Conservation (phyloP, 2,797 vertebrate genomes). For the Sus cebifrons region DNA sequence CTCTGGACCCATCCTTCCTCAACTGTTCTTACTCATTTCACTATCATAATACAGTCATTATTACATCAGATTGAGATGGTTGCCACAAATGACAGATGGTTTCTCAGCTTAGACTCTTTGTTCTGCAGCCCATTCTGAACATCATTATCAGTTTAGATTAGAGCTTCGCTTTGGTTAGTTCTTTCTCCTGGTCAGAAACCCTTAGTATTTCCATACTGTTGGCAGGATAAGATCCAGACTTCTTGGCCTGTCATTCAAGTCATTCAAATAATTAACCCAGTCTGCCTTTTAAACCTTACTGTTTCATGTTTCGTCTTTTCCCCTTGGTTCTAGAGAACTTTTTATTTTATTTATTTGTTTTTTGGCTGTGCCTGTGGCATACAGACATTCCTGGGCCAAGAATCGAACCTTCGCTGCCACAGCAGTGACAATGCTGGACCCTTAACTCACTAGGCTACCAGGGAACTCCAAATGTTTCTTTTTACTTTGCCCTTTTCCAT, state of each 20-base stretch:
- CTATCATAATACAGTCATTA: conserved; percentile 4
- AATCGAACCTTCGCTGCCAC: no score
- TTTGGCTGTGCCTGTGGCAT: no score
- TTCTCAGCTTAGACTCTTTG: conserved; percentile 40
- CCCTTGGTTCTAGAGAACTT: conserved; percentile 38
- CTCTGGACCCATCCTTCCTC: conserved; percentile 54
- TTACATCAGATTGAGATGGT: conserved; percentile 45
- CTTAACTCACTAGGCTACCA: no score
- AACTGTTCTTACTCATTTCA: conserved; percentile 39
- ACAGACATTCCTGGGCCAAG: no score
- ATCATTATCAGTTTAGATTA: not conserved
- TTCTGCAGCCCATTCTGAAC: conserved; percentile 1
- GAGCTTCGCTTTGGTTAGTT: conserved; percentile 21
- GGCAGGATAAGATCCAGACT: conserved; percentile 46
- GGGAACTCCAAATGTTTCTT: not conserved
- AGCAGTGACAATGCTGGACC: no score
- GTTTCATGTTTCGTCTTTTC: not conserved
- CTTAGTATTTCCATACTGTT: conserved; percentile 4
- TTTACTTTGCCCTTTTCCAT: conserved; percentile 8
- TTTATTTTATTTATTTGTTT: not conserved
- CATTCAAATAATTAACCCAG: conserved; percentile 30
- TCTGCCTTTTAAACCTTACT: not conserved
- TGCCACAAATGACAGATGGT: not conserved
- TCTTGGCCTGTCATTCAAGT: conserved; percentile 47
- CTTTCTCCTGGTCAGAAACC: conserved; percentile 22